Conservation (phyloP, 1,140 invertebrate genomes). For the Nasonia giraulti region DNA sequence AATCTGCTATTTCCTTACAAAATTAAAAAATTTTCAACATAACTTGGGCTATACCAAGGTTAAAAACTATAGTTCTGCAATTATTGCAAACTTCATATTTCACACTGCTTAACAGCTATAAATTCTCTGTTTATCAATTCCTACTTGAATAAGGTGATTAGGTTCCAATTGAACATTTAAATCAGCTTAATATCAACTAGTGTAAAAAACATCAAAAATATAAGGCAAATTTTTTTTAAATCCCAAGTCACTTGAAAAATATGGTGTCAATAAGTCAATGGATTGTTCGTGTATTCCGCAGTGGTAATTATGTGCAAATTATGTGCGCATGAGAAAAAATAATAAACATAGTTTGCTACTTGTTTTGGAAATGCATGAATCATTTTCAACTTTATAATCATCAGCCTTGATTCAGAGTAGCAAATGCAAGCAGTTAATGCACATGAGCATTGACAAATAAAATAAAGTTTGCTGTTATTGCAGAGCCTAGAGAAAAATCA, state of each 20-base stretch:
- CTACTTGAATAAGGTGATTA: background rate
- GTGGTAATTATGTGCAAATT: background rate
- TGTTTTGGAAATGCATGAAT: conserved; percentile 30
- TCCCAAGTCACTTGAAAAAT: background rate
- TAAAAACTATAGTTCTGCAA: background rate
- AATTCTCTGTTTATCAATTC: conserved; percentile 7
- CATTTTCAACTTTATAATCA: conserved; percentile 23
- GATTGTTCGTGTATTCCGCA: conserved; percentile 28
- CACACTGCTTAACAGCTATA: background rate
- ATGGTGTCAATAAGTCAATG: conserved; percentile 12
- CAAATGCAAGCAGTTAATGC: background rate
- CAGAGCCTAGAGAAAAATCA: background rate
- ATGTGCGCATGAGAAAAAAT: background rate
- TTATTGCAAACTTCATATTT: conserved; percentile 6
- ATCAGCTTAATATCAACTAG: background rate
- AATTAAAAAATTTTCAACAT: background rate
- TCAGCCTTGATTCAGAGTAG: conserved; percentile 8
- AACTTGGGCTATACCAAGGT: background rate
- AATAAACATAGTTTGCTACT: conserved; percentile 13
- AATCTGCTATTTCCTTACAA: too few species aligned
- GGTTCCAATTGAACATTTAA: conserved; percentile 1
- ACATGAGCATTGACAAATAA: background rate
- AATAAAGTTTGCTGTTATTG: background rate
- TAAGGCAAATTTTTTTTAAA: background rate
- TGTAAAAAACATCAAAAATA: conserved; percentile 9